Conservation (phyloP, 2,888 invertebrate species). For the Sinotaia quadrata region DNA sequence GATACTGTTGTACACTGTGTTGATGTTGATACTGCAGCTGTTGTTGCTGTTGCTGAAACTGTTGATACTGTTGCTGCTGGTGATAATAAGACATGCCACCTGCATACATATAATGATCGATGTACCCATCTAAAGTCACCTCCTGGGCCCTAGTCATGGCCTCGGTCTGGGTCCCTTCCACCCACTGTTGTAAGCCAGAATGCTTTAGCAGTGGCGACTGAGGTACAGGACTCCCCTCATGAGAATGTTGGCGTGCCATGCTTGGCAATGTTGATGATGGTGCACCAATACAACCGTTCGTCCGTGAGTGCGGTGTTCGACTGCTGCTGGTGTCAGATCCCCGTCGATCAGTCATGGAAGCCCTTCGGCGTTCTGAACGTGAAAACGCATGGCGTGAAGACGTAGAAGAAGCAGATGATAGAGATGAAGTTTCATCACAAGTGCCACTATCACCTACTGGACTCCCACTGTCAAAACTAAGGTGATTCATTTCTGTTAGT, state of each 20-base stretch:
- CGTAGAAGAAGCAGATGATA: constrained; percentile 21
- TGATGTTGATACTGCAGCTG: constrained; percentile 10
- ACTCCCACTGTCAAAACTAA: constrained; percentile 50
- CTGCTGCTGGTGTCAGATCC: constrained; percentile 29
- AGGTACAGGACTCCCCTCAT: constrained; percentile 7
- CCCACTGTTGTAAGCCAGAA: constrained; percentile 25
- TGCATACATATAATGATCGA: constrained; percentile 19
- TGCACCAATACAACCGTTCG: constrained; percentile 4
- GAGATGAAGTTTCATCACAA: constrained; percentile 43
- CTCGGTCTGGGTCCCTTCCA: constrained; percentile 18
- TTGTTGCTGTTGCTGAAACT: background rate
- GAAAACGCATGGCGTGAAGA: constrained; percentile 24
- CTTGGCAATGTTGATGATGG: constrained; percentile 15
- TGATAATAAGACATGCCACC: constrained; percentile 19
- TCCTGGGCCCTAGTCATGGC: too few relatives aligned
- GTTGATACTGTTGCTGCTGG: background rate
- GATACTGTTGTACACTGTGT: background rate
- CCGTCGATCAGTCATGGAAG: constrained; percentile 38
- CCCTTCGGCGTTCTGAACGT: constrained; percentile 30
- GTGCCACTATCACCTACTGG: constrained; percentile 36
- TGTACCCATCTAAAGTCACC: background rate
- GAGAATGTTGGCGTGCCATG: constrained; percentile 11
- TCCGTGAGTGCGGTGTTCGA: background rate
- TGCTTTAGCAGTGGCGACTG: constrained; percentile 13
- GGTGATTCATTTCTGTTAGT: constrained; percentile 64